Evolutionary conservation across 2,113 vertebrate genomes (phyloP).

Genomic region (Mellivora capensis): DNA sequence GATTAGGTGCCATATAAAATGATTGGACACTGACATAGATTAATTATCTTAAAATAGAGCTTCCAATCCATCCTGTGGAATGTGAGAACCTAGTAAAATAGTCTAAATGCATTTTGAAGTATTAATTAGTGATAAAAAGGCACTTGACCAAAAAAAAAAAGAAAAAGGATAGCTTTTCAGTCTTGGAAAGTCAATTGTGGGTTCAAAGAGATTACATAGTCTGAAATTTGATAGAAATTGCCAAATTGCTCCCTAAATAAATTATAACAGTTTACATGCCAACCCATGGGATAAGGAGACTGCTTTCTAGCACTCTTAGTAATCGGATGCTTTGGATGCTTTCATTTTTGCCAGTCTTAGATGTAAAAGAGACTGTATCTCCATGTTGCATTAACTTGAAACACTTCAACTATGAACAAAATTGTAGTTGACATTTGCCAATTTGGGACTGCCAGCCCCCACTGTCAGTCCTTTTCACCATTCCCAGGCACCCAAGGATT

Average conservation of each 20-base stretch:
- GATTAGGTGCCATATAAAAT: neutral
- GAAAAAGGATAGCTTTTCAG: neutral
- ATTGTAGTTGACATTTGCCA: neutral
- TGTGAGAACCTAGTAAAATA: neutral
- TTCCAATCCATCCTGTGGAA: neutral
- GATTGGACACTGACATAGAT: neutral
- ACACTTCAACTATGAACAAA: neutral
- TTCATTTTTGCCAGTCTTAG: neutral
- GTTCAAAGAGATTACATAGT: neutral
- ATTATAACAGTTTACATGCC: neutral
- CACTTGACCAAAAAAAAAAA: neutral
- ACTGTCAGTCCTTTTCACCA: neutral
- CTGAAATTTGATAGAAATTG: neutral
- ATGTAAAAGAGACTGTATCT: neutral
- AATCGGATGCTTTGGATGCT: neutral
- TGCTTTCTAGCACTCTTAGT: neutral
- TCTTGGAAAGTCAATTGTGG: neutral
- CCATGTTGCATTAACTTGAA: neutral
- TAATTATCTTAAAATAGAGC: neutral
- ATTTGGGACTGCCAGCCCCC: neutral
- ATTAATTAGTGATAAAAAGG: neutral
- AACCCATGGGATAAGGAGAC: neutral
- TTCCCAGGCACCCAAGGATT: too few relatives aligned
- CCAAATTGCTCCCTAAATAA: neutral
- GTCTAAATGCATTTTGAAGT: neutral